Evolutionary conservation across 2,797 vertebrate genomes (phyloP).

Genomic region (Artibeus jamaicensis): DNA sequence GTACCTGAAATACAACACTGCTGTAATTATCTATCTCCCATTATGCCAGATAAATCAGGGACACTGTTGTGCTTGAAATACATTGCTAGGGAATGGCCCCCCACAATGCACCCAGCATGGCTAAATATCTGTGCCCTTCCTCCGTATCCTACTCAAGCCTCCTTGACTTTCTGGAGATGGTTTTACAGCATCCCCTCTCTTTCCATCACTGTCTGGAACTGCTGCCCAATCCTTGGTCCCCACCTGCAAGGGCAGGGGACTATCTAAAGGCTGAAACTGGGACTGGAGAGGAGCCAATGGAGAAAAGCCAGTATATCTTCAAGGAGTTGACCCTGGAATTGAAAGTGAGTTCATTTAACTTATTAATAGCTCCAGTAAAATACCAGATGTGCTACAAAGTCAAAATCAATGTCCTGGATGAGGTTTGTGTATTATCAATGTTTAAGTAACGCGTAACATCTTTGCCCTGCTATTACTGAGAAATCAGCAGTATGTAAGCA

Average conservation of each 20-base stretch:
- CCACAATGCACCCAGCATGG: not conserved
- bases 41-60: not conserved
- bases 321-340: slow-evolving; percentile 28
- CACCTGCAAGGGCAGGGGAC: not conserved
- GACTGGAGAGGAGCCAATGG: slow-evolving; percentile 13
- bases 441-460: not conserved
- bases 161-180: not conserved
- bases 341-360: slow-evolving; percentile 50
- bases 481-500: slow-evolving; percentile 1
- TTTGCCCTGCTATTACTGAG: not conserved
- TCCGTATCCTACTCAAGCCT: not conserved
- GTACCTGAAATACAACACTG: not conserved
- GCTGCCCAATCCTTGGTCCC: not conserved
- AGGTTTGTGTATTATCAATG: not conserved
- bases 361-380: slow-evolving; percentile 51
- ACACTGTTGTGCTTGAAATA: not conserved
- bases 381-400: slow-evolving; percentile 1
- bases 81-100: not conserved
- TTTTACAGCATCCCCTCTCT: not conserved
- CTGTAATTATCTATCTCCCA: not conserved
- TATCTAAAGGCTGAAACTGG: not conserved
- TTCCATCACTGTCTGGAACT: not conserved
- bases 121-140: not conserved
- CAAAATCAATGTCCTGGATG: slow-evolving; percentile 10
- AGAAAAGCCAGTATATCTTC: slow-evolving; percentile 22